Conservation (phyloP, 2,797 vertebrate species). For the Ctenosaura bakeri region DNA sequence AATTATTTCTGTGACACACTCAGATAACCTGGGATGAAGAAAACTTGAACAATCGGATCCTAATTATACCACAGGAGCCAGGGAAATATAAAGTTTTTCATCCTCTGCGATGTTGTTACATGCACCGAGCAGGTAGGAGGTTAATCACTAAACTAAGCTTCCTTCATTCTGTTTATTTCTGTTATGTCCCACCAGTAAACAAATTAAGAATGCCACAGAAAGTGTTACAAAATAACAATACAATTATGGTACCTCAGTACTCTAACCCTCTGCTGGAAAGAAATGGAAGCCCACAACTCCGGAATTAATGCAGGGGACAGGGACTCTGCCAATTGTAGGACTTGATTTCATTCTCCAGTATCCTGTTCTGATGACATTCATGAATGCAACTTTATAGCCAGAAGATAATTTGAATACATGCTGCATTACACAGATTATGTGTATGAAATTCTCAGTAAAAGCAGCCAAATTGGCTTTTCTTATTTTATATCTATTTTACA, state of each 20-base stretch:
- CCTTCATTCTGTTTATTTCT: neutral
- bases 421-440: neutral
- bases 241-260: neutral
- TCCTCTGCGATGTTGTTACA: neutral
- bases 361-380: conserved; percentile 23
- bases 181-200: neutral
- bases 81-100: neutral
- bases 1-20: neutral
- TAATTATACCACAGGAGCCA: neutral
- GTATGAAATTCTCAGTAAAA: neutral
- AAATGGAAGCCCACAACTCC: neutral
- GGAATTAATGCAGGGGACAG: neutral
- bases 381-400: neutral
- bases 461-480: conserved; percentile 16
- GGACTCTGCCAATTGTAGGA: conserved; percentile 16
- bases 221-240: neutral
- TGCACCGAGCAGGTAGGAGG: neutral
- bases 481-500: neutral
- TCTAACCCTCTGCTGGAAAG: conserved; percentile 1
- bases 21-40: neutral
- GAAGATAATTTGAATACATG: neutral
- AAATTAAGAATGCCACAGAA: neutral
- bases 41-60: neutral
- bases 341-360: conserved; percentile 28
- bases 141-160: neutral